Conservation (phyloP, 1,140 invertebrate species). For the Berghia stephanieae region DNA sequence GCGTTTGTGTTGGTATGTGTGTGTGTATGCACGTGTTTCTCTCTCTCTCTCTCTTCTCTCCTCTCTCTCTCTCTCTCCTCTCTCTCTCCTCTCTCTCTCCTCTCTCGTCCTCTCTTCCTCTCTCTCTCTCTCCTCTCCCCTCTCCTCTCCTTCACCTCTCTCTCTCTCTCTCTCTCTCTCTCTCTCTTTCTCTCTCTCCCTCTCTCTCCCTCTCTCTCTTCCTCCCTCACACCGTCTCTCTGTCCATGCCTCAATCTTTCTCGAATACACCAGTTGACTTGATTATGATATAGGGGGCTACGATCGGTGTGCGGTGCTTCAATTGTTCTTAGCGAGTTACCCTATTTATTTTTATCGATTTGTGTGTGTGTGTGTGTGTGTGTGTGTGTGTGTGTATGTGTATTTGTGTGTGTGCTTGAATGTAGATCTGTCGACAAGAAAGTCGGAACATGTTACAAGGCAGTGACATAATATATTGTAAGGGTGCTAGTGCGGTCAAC, state of each 20-base stretch:
- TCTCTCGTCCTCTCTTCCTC: not conserved
- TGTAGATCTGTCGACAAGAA: not conserved
- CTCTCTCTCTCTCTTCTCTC: not conserved
- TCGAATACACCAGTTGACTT: not conserved
- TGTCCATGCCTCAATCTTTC: not conserved
- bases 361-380: not conserved
- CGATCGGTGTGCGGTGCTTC: not conserved
- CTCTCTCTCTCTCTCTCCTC: slow-evolving; percentile 12
- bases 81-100: not conserved
- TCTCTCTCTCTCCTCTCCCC: not conserved
- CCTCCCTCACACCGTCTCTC: not conserved
- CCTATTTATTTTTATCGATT: not conserved
- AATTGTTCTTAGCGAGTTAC: not conserved
- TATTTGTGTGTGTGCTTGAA: not conserved
- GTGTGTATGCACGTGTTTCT: too few relatives aligned
- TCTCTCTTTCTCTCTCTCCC: not conserved
- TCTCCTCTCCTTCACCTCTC: not conserved
- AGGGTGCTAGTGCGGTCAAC: not conserved
- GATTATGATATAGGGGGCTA: not conserved
- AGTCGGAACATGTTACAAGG: not conserved
- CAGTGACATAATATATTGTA: not conserved
- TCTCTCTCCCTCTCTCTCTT: not conserved
- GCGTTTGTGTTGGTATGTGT: too few relatives aligned
- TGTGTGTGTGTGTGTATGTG: not conserved
- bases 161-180: slow-evolving; percentile 11